Evolutionary conservation across 2,888 invertebrate genomes (phyloP).

Genomic region (Lymantria monacha): DNA sequence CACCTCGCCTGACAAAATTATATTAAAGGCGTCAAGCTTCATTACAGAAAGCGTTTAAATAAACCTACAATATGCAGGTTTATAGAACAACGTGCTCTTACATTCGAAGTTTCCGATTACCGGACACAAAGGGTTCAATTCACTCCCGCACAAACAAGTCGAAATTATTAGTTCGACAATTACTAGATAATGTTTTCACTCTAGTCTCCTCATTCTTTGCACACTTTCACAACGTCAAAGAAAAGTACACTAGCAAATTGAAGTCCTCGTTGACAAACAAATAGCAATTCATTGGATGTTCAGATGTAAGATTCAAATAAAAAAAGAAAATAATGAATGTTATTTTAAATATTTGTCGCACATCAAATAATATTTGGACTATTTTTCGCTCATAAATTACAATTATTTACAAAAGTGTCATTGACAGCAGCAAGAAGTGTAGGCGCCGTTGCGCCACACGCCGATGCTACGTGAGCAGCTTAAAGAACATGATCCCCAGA

Average conservation of each 20-base stretch:
- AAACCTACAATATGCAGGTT: constrained; percentile 77
- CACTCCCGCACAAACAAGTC: constrained; percentile 65
- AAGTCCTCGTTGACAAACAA: constrained; percentile 63
- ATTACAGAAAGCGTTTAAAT: constrained; percentile 47
- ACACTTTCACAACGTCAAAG: constrained; percentile 72
- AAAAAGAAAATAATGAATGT: constrained; percentile 51
- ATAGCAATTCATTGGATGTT: constrained; percentile 47
- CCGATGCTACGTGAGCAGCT: constrained; percentile 95
- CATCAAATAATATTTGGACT: constrained; percentile 56
- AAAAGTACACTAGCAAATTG: constrained; percentile 72
- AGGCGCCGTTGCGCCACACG: constrained; percentile 70
- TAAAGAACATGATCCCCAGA: constrained; percentile 97
- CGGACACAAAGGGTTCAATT: constrained; percentile 56
- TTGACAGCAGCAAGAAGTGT: constrained; percentile 34
- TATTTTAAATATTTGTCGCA: constrained; percentile 49
- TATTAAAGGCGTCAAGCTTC: constrained; percentile 46
- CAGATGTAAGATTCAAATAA: constrained; percentile 35
- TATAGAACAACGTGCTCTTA: constrained; percentile 61
- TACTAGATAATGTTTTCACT: constrained; percentile 55
- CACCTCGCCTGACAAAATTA: constrained; percentile 36
- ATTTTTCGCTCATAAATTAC: constrained; percentile 55
- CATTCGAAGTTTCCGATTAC: constrained; percentile 56
- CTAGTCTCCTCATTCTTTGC: constrained; percentile 56
- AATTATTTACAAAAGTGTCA: constrained; percentile 62
- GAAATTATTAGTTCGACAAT: constrained; percentile 51